Evolutionary conservation across 2,113 vertebrate genomes (phyloP), one percentile per base, ranked within the genome.

Genomic region (Odontophorus gujanensis): DNA sequence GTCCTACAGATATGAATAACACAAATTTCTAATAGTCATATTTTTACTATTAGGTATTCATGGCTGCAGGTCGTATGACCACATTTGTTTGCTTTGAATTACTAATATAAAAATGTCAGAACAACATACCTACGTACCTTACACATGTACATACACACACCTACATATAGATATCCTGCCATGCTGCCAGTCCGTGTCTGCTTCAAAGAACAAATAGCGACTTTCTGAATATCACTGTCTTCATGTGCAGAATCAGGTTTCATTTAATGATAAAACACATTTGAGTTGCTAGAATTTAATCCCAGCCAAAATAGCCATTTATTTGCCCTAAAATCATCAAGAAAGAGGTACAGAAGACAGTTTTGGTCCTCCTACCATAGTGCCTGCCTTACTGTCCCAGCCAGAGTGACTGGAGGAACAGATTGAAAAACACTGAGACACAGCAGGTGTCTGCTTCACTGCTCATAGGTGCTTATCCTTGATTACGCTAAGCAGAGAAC

Each of bases 341-440:
- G 19, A 38, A n/a, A 4, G 25, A 5, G 48, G 24, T 16, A 42
- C 57, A 67, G 30, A 30, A 4, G 3, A 19, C 16, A 11, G 30
- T 9, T 68, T 13, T 40, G 32, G 36, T 63, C 4, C 10, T 48
- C 8, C 15, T 13, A 8, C n/a, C 13, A 3, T 65, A 53, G 59
- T 15, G 48, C 4, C 4, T 7, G 15, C 25, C 9, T 1, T 13
- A 62, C 69, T 50, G 26, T 16, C 68, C 63, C 80, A 72, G 74
- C 8, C n/a, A 34, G 42, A 6, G 32, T 1, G 19, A 9, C 18
- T 30, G 77, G 17, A 51, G 68, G 26, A 48, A 58, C 58, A 47
- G 50, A 28, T 7, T 5, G 42, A 78, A 38, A 61, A 59, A 36
- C 13, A 26, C 3, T 0, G 0, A 30, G 74, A 43, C 40, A 4